Evolutionary conservation across 92 coral and sea anemone species (phyloP).

Genomic region (Meandrina meandrites): DNA sequence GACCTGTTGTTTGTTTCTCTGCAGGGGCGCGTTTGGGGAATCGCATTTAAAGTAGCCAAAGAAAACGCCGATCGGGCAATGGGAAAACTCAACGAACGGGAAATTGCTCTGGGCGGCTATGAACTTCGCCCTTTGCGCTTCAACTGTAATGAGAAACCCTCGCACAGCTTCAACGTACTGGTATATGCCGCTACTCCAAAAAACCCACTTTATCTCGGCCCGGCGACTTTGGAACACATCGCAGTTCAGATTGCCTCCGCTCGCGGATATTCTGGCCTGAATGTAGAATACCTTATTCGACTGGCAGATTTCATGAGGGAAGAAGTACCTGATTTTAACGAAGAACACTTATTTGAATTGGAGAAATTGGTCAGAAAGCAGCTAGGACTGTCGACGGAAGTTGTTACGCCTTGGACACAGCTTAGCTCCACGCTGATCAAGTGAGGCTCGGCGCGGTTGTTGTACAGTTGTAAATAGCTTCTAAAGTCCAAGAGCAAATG

Average conservation of each 20-base stretch:
- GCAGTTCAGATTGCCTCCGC: conserved; percentile 80
- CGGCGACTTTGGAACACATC: conserved; percentile 66
- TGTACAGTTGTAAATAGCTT: not conserved
- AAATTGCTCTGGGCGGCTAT: conserved; percentile 79
- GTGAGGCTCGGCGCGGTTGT: not conserved
- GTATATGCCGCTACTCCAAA: conserved; percentile 76
- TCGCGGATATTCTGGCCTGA: conserved; percentile 79
- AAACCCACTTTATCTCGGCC: conserved; percentile 78
- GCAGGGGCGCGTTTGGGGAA: conserved; percentile 90
- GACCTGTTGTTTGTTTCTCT: not conserved
- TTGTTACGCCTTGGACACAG: conserved; percentile 61
- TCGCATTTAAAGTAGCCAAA: conserved; percentile 73
- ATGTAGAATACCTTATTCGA: conserved; percentile 83
- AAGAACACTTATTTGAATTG: conserved; percentile 72
- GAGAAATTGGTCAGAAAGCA: conserved; percentile 62
- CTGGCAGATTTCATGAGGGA: conserved; percentile 85
- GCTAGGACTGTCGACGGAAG: conserved; percentile 67
- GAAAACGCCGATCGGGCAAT: conserved; percentile 60
- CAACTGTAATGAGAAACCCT: conserved; percentile 17
- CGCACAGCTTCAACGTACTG: conserved; percentile 58
- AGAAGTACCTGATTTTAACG: conserved; percentile 68
- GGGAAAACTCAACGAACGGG: conserved; percentile 74
- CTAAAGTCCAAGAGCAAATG: not conserved
- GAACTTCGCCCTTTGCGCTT: conserved; percentile 70
- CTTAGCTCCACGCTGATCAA: not conserved